Conservation (phyloP, 2,113 vertebrate species). For the Cettia cetti region DNA sequence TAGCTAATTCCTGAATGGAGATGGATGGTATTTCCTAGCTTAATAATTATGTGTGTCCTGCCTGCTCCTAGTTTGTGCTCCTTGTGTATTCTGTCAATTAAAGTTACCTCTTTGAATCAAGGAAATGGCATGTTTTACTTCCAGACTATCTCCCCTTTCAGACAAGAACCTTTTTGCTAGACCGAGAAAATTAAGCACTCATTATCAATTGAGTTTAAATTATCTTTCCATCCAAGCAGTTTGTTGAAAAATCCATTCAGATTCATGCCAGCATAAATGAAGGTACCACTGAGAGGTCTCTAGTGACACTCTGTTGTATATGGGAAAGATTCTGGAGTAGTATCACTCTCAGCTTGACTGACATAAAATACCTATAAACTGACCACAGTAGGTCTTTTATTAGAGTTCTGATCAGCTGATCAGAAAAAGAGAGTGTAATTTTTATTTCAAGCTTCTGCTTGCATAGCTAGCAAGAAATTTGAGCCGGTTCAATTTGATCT, state of each 20-base stretch:
- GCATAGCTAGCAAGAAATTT: background rate
- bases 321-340: background rate
- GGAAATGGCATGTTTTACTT: background rate
- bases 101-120: background rate
- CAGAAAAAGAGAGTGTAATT: background rate
- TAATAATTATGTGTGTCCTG: background rate
- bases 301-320: background rate
- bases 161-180: background rate
- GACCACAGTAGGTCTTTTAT: background rate
- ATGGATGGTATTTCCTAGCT: background rate
- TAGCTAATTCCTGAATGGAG: background rate
- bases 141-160: background rate
- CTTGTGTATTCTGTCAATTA: background rate
- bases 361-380: background rate
- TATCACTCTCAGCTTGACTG: background rate
- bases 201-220: background rate
- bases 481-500: background rate
- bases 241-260: background rate
- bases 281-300: background rate
- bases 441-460: background rate
- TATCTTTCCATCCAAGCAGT: background rate
- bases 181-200: background rate
- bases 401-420: background rate
- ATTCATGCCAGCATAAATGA: background rate
- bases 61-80: background rate